phyloP scores from a whole-genome alignment of 1,140 invertebrate genomes.

The Lucilia cuprina region DNA sequence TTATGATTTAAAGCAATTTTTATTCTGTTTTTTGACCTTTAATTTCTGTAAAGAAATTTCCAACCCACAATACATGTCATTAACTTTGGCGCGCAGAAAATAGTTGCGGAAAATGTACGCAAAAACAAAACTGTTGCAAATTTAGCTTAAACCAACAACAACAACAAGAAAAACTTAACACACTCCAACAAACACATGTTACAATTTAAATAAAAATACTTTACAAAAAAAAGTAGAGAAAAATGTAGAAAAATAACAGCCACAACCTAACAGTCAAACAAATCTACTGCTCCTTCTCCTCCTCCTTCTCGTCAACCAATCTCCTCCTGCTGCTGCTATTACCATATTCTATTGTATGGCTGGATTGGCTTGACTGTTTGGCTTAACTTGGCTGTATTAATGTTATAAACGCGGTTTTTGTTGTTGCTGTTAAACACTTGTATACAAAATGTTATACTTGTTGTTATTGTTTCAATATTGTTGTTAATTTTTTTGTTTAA shows the following conservation, averaged over 20 bases:
- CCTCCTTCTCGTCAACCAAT: too few species aligned
- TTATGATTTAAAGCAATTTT: too few species aligned
- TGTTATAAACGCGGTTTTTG: conserved; percentile 28
- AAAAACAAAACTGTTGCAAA: background rate
- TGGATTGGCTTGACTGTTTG: background rate
- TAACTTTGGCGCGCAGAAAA: background rate
- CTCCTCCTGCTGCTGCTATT: too few species aligned
- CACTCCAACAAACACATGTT: background rate
- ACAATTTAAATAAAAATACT: too few species aligned
- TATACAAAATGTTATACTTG: conserved; percentile 22
- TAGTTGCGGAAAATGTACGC: background rate
- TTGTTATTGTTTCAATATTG: background rate
- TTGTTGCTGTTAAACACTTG: background rate
- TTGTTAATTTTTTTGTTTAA: background rate
- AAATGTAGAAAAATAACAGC: too few species aligned
- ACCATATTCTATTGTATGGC: too few species aligned
- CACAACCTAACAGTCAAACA: too few species aligned
- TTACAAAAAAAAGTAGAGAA: too few species aligned
- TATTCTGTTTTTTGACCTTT: too few species aligned
- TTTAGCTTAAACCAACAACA: background rate
- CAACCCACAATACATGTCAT: background rate
- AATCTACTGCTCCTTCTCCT: too few species aligned
- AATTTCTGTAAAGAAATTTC: too few species aligned
- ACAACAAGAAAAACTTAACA: background rate
- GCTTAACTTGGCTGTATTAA: background rate